Evolutionary conservation across 2,888 invertebrate species (phyloP), one percentile per base, ranked within the genome.

Genomic region (Aphrophora alni): DNA sequence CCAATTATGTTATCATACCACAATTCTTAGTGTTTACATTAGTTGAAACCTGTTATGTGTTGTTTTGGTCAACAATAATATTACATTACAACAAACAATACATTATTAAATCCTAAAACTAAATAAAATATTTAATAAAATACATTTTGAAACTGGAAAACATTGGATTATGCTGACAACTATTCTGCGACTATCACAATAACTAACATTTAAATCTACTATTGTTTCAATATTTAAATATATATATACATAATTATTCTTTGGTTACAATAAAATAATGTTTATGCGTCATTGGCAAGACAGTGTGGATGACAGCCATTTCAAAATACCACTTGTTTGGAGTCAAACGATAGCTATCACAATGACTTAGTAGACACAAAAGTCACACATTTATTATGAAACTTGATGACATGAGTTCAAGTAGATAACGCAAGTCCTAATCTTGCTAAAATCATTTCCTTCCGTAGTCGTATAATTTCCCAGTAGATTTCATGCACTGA

Each of bases 371-470:
- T 14, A 44, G 44, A 8, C 14, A 10, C 10, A 10, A 10, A 7
- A 7, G 5, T 10, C 4, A 33, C 33, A 33, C 10, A 33, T 33
- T 44, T 14, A 17, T 44, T 44, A 44, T 44, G 2, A 33, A 2
- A 44, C 14, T 44, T 44, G 44, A 44, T 44, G 44, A 14, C 44
- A 44, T 44, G 12, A 38, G 75, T 33, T 78, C 78, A 78, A 44
- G 44, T n/a, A n/a, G 71, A 8, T 27, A 78, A 75, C 77, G 89
- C 88, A 78, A 91, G 87, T 73, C 95, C 95, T 70, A 95, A 89
- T 85, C 94, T 90, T 70, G 94, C 93, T 76, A 94, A 88, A 74
- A 93, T 91, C 91, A 95, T 95, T 88, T 93, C 93, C 87, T 93
- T 93, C 72, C 95, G 89, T 77, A 94, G 89, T 84, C 92, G 90